Conservation (phyloP, 2,113 vertebrate genomes). For the Girardinichthys multiradiatus region DNA sequence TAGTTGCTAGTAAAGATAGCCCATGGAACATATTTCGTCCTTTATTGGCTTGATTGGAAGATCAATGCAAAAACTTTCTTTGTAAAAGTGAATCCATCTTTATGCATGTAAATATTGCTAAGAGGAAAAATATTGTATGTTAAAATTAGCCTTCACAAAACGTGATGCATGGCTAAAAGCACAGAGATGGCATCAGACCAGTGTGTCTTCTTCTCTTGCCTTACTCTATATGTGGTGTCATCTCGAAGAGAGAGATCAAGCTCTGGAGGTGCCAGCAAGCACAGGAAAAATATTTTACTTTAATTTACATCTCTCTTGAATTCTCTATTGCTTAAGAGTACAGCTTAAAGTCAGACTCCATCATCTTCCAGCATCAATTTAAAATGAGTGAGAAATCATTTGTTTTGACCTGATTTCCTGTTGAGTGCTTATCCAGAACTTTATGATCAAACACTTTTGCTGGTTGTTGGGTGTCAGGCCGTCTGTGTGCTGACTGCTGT, state of each 20-base stretch:
- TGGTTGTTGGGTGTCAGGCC: conserved; percentile 56
- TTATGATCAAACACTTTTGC: conserved; percentile 74
- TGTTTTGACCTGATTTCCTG: conserved; percentile 50
- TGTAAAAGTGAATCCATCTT: not conserved
- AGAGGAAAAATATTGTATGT: not conserved
- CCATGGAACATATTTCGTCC: not conserved
- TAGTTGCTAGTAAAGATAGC: not conserved
- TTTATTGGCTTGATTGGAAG: not conserved
- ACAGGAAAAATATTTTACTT: conserved; percentile 54
- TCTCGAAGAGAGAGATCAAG: conserved; percentile 55
- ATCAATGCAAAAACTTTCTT: not conserved
- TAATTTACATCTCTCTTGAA: conserved; percentile 47
- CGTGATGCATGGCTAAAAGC: conserved; percentile 34
- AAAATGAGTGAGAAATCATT: conserved; percentile 70
- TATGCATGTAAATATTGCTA: too few species aligned
- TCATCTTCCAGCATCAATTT: conserved; percentile 60
- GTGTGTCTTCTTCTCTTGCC: conserved; percentile 17
- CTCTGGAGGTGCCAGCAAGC: conserved; percentile 47
- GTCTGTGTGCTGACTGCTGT: conserved; percentile 62
- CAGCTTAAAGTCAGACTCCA: conserved; percentile 48
- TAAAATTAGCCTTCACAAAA: conserved; percentile 16
- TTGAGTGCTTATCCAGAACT: conserved; percentile 55
- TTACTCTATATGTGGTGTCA: conserved; percentile 39
- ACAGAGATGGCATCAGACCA: conserved; percentile 27
- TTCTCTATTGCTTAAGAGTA: conserved; percentile 44